These are phyloP conservation scores for Hemaris fuciformis DNA, from an alignment of 2,888 invertebrate genomes.

Conservation along the genomic window DNA sequence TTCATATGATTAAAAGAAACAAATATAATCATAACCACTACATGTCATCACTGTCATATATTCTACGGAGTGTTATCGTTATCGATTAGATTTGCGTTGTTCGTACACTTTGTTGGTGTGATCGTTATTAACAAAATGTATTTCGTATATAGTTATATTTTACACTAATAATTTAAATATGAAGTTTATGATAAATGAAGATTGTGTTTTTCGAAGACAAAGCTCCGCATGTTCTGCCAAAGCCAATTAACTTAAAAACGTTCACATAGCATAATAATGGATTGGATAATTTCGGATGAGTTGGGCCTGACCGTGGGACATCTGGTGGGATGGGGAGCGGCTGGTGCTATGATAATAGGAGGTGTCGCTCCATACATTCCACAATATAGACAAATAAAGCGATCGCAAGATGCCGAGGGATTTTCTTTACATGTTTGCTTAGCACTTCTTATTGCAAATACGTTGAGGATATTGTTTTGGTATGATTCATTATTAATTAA, in stretches of 20 bases:
- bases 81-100: not conserved
- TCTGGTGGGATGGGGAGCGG: conserved; percentile 89
- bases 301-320: conserved; percentile 88
- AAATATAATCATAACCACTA: not conserved
- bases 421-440: conserved; percentile 98
- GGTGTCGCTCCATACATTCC: conserved; percentile 98
- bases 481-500: conserved; percentile 82
- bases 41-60: not conserved
- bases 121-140: not conserved
- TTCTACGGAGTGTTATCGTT: not conserved
- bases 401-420: conserved; percentile 95
- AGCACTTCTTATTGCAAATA: conserved; percentile 96
- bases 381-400: conserved; percentile 96
- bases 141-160: not conserved
- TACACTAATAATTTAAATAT: not conserved
- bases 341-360: conserved; percentile 96
- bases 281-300: conserved; percentile 90
- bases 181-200: not conserved
- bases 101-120: not conserved
- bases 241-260: not conserved
- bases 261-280: conserved; percentile 71
- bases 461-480: conserved; percentile 98
- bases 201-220: not conserved
- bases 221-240: not conserved
- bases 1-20: not conserved